Evolutionary conservation across 2,888 invertebrate genomes (phyloP), one percentile per base, ranked within the genome.

Genomic region (Gerris lacustris): DNA sequence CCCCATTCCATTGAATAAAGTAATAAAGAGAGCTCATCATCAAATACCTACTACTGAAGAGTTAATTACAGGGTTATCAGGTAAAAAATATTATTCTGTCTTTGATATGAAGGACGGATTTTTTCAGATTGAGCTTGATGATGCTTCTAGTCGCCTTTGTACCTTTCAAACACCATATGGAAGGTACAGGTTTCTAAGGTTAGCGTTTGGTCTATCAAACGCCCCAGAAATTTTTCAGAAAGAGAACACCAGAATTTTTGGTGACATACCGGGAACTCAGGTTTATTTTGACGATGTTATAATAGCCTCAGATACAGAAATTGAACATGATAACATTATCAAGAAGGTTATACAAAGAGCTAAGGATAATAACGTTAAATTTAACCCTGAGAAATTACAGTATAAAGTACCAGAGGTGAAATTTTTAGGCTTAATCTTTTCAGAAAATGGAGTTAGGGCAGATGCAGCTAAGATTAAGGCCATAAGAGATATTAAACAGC

Each of bases 211-310:
- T 7, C 11, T 73, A 11, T 45, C 66, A 45, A 63, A 69, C 11
- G 69, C 67, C n/a, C 72, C 72, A 7, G 72, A 72, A 67, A 67
- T 71, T 6, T 72, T 73, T 55, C 71, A 71, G 67, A 73, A 72
- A 70, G 67, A 70, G 45, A 70, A 70, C 68, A 18, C 63, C 5
- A 64, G 67, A 67, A 44, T 69, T 6, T 74, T 74, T 70, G 73
- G 70, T 6, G 55, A 69, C 31, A 69, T 73, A 63, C 11, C 71
- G 11, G 70, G 71, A 6, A 67, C 72, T 6, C 31, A 67, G 15
- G 62, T 74, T 6, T 71, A 73, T 45, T 73, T 74, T 67, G 72
- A 74, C 45, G 72, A 73, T 68, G 47, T 73, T n/a, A 69, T 74
- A 17, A 66, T 70, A 6, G 68, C 70, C 9, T 70, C 70, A 45